A percentile compares a stretch with the other conserved stretches of the same genome.
phyloP scores from a whole-genome alignment of 2,888 invertebrate genomes.

The Plebejus melissa region DNA sequence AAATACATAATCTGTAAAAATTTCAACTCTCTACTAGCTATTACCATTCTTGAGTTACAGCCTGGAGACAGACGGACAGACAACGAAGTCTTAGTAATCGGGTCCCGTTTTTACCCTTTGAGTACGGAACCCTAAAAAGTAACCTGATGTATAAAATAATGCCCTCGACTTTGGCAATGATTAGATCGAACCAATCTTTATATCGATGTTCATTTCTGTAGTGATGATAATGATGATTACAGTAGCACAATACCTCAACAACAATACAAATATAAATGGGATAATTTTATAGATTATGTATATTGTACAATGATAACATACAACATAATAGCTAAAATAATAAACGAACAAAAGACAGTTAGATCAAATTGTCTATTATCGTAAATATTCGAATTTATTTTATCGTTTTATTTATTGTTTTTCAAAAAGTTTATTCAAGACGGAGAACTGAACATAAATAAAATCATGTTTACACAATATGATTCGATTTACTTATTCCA shows the following conservation, averaged over 20 bases:
- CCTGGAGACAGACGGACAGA: too few species aligned
- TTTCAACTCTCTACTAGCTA: too few species aligned
- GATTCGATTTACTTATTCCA: not conserved
- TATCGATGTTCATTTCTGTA: conserved; percentile 13
- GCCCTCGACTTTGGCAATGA: not conserved
- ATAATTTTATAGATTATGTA: not conserved
- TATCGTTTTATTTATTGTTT: not conserved
- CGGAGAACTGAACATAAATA: not conserved
- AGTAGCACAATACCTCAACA: not conserved
- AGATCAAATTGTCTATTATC: not conserved
- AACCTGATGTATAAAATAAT: too few species aligned
- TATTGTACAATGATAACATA: not conserved
- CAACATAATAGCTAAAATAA: not conserved
- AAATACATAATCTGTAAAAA: too few species aligned
- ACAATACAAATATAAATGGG: not conserved
- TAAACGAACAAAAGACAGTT: not conserved
- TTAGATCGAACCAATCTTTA: not conserved
- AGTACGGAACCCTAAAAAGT: too few species aligned
- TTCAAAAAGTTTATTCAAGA: not conserved
- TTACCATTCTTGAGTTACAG: too few species aligned
- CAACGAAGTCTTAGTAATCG: too few species aligned
- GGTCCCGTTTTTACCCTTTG: too few species aligned
- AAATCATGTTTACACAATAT: not conserved
- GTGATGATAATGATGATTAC: conserved; percentile 11
- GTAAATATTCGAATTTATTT: not conserved